These are phyloP conservation scores for Phalacrocorax pelagicus DNA, from an alignment of 2,113 vertebrate genomes.

Conservation along the genomic window DNA sequence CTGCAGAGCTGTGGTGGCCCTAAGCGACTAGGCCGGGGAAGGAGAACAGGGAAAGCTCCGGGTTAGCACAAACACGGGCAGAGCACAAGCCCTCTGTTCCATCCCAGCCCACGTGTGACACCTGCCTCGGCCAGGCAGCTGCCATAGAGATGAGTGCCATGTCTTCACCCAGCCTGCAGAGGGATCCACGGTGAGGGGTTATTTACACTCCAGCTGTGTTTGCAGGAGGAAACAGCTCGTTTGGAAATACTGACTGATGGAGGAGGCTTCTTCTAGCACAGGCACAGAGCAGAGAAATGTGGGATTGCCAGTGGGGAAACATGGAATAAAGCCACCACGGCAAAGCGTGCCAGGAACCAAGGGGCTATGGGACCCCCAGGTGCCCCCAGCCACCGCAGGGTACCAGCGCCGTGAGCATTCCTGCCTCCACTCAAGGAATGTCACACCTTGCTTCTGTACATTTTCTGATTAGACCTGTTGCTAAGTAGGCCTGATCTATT, in stretches of 20 bases:
- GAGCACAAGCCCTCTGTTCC: background rate
- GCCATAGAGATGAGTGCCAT: rapidly evolving
- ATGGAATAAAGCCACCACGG: rapidly evolving
- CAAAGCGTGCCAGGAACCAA: background rate
- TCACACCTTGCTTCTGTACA: background rate
- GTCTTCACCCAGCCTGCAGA: background rate
- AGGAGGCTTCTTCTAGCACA: background rate
- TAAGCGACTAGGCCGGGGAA: too few relatives aligned
- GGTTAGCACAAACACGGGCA: background rate
- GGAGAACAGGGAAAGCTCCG: background rate
- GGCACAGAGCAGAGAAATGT: background rate
- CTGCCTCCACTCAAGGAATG: background rate
- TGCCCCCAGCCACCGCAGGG: background rate
- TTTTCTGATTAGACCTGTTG: background rate
- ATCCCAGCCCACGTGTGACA: background rate
- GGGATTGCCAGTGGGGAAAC: background rate
- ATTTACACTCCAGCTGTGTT: background rate
- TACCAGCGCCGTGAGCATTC: background rate
- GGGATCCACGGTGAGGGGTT: background rate
- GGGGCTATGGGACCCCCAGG: background rate
- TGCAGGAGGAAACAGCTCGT: background rate
- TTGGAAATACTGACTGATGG: background rate
- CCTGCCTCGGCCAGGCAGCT: background rate
- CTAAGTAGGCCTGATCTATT: background rate
- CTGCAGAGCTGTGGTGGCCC: background rate